A percentile compares a stretch with the other conserved stretches of the same genome.
phyloP scores from a whole-genome alignment of 1,140 invertebrate species.

The Condylostylus longicornis region DNA sequence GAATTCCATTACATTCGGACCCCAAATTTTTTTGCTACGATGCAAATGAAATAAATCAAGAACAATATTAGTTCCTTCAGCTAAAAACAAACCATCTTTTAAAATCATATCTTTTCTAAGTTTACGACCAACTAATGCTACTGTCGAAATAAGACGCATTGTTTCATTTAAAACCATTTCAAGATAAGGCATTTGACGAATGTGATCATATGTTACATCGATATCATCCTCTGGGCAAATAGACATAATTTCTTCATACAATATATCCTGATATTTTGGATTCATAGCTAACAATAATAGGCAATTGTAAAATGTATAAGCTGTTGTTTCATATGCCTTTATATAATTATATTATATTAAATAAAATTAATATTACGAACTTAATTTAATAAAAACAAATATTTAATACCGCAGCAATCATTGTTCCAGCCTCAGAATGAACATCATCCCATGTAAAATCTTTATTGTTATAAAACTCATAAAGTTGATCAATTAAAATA shows the following conservation, averaged over 20 bases:
- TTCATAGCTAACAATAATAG: constrained; percentile 26
- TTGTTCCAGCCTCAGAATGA: too few relatives aligned
- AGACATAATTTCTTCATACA: constrained; percentile 40
- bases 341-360: background rate
- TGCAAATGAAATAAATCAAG: constrained; percentile 21
- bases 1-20: constrained; percentile 19
- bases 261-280: constrained; percentile 35
- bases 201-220: constrained; percentile 35
- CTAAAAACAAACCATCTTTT: constrained; percentile 13
- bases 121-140: constrained; percentile 13
- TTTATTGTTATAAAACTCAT: constrained; percentile 9
- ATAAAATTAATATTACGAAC: background rate
- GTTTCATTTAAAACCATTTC: constrained; percentile 47
- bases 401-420: too few relatives aligned
- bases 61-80: constrained; percentile 14
- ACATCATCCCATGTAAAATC: constrained; percentile 11
- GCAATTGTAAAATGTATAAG: constrained; percentile 19
- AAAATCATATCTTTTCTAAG: constrained; percentile 9
- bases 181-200: constrained; percentile 44
- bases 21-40: constrained; percentile 20
- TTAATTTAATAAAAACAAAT: constrained; percentile 11
- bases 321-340: constrained; percentile 25
- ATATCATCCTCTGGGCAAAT: constrained; percentile 36
- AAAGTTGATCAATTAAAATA: constrained; percentile 17
- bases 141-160: constrained; percentile 31